Percentiles rank a stretch among this genome's conserved stretches.
Conservation (phyloP, 2,113 vertebrate genomes). For the Bubalus kerabau region DNA sequence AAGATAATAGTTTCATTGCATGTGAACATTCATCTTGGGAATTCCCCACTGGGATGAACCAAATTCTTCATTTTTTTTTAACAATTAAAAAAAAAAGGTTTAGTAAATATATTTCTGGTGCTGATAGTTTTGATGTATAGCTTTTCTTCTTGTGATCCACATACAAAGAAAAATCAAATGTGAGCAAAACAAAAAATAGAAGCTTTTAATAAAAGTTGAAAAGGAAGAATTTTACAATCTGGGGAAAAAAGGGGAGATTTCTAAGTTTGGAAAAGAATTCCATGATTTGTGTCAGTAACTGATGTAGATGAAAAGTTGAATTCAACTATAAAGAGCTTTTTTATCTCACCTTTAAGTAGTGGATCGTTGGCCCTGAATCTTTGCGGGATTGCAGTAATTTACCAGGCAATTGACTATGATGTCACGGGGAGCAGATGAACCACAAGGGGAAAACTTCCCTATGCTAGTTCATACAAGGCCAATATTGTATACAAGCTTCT, state of each 20-base stretch:
- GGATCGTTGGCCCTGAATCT: constrained; percentile 42
- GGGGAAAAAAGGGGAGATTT: background rate
- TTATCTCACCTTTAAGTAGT: constrained; percentile 18
- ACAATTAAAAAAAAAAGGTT: constrained; percentile 23
- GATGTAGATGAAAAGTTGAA: constrained; percentile 28
- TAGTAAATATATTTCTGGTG: constrained; percentile 41
- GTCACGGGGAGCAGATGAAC: constrained; percentile 27
- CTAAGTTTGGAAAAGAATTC: constrained; percentile 10
- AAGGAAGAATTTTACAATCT: constrained; percentile 18
- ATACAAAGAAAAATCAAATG: background rate
- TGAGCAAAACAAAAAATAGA: background rate
- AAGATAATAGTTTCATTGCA: constrained; percentile 66
- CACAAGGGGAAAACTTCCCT: constrained; percentile 36
- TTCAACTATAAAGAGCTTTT: constrained; percentile 38
- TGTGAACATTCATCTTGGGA: constrained; percentile 56
- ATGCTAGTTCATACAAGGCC: constrained; percentile 35
- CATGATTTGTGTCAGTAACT: constrained; percentile 34
- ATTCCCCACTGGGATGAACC: constrained; percentile 44
- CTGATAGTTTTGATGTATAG: constrained; percentile 34
- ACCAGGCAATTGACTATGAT: constrained; percentile 45
- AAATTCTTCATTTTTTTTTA: constrained; percentile 37
- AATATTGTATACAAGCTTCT: constrained; percentile 19
- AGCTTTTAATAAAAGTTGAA: background rate
- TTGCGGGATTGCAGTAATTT: constrained; percentile 52
- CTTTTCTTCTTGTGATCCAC: background rate